Percentiles rank a stretch among this genome's conserved stretches.
Conservation (phyloP, 2,113 vertebrate species). For the Boleophthalmus pectinirostris region DNA sequence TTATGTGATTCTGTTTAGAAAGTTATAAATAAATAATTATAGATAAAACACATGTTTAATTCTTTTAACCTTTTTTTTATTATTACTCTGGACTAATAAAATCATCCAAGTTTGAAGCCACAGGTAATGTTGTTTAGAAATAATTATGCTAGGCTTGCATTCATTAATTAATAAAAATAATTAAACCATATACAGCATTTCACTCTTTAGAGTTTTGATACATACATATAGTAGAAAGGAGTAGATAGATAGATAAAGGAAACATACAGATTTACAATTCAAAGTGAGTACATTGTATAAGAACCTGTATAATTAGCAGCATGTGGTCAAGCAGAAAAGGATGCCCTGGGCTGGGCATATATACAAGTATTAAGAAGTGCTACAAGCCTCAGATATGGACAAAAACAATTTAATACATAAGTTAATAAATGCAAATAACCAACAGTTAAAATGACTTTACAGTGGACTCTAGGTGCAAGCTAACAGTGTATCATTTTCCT, state of each 20-base stretch:
- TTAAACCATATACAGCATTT: too few species aligned
- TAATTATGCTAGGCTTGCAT: too few species aligned
- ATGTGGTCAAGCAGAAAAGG: too few species aligned
- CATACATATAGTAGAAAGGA: too few species aligned
- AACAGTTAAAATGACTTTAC: neutral
- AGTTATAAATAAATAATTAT: neutral
- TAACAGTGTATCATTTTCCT: constrained; percentile 79
- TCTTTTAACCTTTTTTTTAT: constrained; percentile 20
- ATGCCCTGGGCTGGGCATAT: too few species aligned
- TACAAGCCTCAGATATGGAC: neutral
- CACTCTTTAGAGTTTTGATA: too few species aligned
- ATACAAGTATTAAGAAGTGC: neutral
- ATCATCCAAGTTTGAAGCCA: constrained; percentile 21
- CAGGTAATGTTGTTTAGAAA: too few species aligned
- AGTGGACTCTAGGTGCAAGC: neutral
- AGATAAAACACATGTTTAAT: constrained; percentile 35
- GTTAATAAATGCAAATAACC: neutral
- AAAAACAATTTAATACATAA: neutral
- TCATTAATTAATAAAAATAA: too few species aligned
- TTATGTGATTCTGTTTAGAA: constrained; percentile 49
- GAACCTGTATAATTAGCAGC: too few species aligned
- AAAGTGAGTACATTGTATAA: too few species aligned
- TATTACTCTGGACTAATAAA: constrained; percentile 47
- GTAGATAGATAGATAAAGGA: too few species aligned
- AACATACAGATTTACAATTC: too few species aligned